Evolutionary conservation across 2,797 vertebrate genomes (phyloP), one percentile per base, ranked within the genome.

Genomic region (Helicolenus hilgendorfi): DNA sequence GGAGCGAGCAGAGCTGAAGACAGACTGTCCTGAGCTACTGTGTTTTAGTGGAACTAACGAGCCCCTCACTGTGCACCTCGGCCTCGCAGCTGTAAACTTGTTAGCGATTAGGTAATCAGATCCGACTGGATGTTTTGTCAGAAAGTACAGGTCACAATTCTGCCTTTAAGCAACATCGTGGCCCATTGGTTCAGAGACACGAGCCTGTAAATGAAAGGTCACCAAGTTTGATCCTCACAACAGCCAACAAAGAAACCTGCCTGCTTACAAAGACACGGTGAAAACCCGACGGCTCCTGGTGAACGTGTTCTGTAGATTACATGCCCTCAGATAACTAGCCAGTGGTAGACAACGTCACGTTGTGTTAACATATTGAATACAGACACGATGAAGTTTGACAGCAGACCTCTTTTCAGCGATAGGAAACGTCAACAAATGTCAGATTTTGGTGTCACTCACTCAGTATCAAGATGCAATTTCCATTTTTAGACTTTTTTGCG

Each of bases 11-110:
- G 82, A 92, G 90, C 91, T 27, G 84, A 88, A 96, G 92, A 93
- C 94, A 92, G 91, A 89, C 87, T 91, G 94, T 94, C 94, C 95
- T 81, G 87, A 91, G 90, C 91, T 92, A 77, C 90, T 90, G 89
- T 91, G 92, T 89, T 94, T 89, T 68, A 86, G 90, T 84, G 84
- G 86, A 86, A 84, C 92, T 93, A 92, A 94, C 87, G 53, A 91
- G 92, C 71, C 86, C 87, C 92, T 88, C 79, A 10, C 84, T 68
- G 89, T 33, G 88, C 88, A 73, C 75, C 84, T 83, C 64, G 18
- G 82, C 86, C 92, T 84, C 64, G n/a, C 92, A 89, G 94, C 89
- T 91, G 86, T 79, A 91, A 89, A 93, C 92, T 86, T 83, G 89
- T 85, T 88, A 73, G 84, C 45, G 35, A 81, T 90, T 70, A 83